Evolutionary conservation across 2,888 invertebrate genomes (phyloP).

Genomic region (Anaspis maculata): DNA sequence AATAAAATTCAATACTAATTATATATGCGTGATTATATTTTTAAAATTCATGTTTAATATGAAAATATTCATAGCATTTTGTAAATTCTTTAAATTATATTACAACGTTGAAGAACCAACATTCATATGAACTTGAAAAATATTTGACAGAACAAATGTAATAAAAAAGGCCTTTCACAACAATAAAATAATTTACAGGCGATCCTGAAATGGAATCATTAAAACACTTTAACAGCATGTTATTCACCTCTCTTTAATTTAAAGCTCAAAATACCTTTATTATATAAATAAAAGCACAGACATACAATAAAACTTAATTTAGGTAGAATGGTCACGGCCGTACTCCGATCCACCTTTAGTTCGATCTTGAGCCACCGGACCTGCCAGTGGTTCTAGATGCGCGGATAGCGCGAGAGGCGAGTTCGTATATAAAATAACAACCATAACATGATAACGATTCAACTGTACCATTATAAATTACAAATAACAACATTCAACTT

Average conservation of each 20-base stretch:
- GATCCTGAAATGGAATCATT: constrained; percentile 36
- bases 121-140: constrained; percentile 31
- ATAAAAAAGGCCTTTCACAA: constrained; percentile 37
- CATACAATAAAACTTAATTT: constrained; percentile 37
- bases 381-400: constrained; percentile 24
- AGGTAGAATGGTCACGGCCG: constrained; percentile 34
- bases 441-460: constrained; percentile 43
- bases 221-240: constrained; percentile 35
- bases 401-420: constrained; percentile 18
- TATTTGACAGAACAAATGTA: constrained; percentile 31
- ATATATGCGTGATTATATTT: constrained; percentile 42
- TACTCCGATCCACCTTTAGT: constrained; percentile 38
- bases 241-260: constrained; percentile 41
- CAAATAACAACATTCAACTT: constrained; percentile 42
- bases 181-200: constrained; percentile 36
- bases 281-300: constrained; percentile 40
- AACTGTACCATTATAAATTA: constrained; percentile 41
- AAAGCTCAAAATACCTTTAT: constrained; percentile 41
- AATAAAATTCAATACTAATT: constrained; percentile 33
- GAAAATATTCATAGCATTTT: constrained; percentile 43
- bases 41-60: constrained; percentile 41
- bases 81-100: constrained; percentile 40
- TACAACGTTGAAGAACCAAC: constrained; percentile 40
- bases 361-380: constrained; percentile 32
- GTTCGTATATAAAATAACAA: constrained; percentile 42